These are phyloP conservation scores for Liposcelis brunnea DNA, from an alignment of 2,888 invertebrate species.

Conservation along the genomic window DNA sequence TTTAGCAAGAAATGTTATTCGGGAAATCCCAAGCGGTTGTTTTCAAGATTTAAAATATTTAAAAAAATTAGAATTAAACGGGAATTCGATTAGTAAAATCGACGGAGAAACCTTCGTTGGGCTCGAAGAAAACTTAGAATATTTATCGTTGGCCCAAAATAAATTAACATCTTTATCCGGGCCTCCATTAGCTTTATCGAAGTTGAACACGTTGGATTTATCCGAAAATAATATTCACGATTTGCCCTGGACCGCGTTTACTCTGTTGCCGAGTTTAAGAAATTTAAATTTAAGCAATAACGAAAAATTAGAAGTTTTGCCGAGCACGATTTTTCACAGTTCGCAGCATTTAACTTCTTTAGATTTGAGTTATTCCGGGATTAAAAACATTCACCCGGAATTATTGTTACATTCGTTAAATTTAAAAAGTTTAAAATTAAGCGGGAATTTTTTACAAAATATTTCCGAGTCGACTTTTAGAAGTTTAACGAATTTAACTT, in stretches of 20 bases:
- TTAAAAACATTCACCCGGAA: slow-evolving; percentile 56
- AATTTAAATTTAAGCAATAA: slow-evolving; percentile 63
- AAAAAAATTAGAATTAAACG: slow-evolving; percentile 20
- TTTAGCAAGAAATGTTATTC: slow-evolving; percentile 66
- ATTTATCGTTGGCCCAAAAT: slow-evolving; percentile 56
- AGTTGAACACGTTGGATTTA: slow-evolving; percentile 52
- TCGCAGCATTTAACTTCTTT: slow-evolving; percentile 47
- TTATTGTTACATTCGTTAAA: slow-evolving; percentile 47
- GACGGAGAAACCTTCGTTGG: slow-evolving; percentile 59
- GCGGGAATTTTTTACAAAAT: slow-evolving; percentile 57
- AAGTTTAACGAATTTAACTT: slow-evolving; percentile 52
- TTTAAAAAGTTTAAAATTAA: slow-evolving; percentile 48
- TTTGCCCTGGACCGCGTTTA: slow-evolving; percentile 48
- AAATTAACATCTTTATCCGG: slow-evolving; percentile 48
- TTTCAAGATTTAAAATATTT: slow-evolving; percentile 37
- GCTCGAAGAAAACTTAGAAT: slow-evolving; percentile 51
- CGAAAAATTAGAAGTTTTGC: slow-evolving; percentile 43
- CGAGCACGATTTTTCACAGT: slow-evolving; percentile 46
- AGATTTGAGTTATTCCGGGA: slow-evolving; percentile 55
- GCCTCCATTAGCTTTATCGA: slow-evolving; percentile 41
- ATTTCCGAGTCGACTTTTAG: slow-evolving; percentile 60
- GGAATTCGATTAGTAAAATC: slow-evolving; percentile 55
- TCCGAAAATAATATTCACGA: slow-evolving; percentile 64
- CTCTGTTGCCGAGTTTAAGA: slow-evolving; percentile 44
- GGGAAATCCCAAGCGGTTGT: slow-evolving; percentile 64